phyloP scores from a whole-genome alignment of 2,888 invertebrate species.

The Uropetala carovei region DNA sequence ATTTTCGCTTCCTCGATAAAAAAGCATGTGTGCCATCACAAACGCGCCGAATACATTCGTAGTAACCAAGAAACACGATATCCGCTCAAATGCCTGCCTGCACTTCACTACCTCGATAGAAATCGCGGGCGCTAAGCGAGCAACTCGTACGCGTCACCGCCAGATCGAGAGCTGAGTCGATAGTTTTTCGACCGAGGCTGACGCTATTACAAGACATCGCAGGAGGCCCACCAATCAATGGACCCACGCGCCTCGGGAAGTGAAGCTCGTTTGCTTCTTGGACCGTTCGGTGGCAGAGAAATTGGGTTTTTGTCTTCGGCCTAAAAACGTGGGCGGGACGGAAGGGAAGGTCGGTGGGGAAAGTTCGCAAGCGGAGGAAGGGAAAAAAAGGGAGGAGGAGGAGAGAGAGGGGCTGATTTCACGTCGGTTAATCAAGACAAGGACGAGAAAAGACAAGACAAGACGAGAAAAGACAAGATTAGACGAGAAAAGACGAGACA shows the following conservation, averaged over 20 bases:
- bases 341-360: not conserved
- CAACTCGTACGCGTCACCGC: not conserved
- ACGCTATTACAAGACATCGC: not conserved
- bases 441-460: too few species aligned
- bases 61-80: too few species aligned
- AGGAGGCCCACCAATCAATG: not conserved
- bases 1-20: too few species aligned
- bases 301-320: slow-evolving; percentile 16
- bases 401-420: not conserved
- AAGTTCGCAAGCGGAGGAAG: not conserved
- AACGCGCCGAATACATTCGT: too few species aligned
- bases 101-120: too few species aligned
- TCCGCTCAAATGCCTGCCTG: too few species aligned
- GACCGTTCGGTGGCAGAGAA: not conserved
- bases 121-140: too few species aligned
- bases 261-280: not conserved
- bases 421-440: too few species aligned
- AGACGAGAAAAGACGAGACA: too few species aligned
- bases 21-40: too few species aligned
- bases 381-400: not conserved
- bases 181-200: not conserved
- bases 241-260: not conserved
- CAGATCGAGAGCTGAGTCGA: not conserved
- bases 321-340: not conserved
- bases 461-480: too few species aligned